Evolutionary conservation across 2,797 vertebrate species (phyloP).

Genomic region (Otus scops): DNA sequence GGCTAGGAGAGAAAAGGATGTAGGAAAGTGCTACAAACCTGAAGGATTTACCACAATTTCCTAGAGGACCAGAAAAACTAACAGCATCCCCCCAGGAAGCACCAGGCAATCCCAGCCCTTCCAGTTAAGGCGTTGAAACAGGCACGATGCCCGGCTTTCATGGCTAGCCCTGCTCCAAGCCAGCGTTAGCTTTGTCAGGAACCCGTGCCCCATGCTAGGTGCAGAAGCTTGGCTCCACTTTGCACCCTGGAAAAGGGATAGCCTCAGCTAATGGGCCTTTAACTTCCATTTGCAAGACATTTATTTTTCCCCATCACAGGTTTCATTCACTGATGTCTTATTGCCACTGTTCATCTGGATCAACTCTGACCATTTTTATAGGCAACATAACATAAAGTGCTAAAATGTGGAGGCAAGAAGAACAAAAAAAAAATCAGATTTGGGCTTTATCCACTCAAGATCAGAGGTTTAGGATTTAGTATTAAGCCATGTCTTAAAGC

Average conservation of each 20-base stretch:
- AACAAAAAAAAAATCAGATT: not conserved
- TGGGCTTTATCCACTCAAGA: not conserved
- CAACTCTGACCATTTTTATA: conserved; percentile 14
- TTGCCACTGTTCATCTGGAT: not conserved
- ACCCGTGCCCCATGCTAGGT: not conserved
- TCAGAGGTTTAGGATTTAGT: not conserved
- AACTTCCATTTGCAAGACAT: not conserved
- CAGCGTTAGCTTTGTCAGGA: not conserved
- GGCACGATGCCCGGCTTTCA: not conserved
- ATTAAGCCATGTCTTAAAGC: not conserved
- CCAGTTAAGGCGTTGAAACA: fast-evolving
- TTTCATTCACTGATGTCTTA: not conserved
- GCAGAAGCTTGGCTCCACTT: not conserved
- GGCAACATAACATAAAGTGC: not conserved
- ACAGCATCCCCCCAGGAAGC: not conserved
- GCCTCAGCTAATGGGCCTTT: not conserved
- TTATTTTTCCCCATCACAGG: not conserved
- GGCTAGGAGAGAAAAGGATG: not conserved
- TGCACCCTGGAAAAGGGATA: conserved; percentile 6
- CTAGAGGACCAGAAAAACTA: not conserved
- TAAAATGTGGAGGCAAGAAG: not conserved
- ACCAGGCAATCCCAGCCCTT: fast-evolving
- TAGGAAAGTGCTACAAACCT: not conserved
- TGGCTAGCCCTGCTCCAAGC: not conserved
- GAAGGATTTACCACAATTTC: not conserved